Percentiles rank a stretch among this genome's conserved stretches.
Conservation (phyloP, 2,797 vertebrate genomes). For the Ataeniobius toweri region DNA sequence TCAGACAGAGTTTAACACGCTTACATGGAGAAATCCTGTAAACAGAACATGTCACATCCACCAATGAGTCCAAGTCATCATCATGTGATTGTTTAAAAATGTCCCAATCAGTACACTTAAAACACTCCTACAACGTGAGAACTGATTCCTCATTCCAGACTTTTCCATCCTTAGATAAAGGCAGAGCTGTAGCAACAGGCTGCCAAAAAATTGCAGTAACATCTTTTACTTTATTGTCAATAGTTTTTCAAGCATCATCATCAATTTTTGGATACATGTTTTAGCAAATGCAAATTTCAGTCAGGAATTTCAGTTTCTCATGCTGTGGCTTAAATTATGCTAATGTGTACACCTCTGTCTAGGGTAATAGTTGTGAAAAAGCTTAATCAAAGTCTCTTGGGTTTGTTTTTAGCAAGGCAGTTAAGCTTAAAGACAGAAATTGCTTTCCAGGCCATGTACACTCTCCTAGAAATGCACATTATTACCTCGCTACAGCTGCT, state of each 20-base stretch:
- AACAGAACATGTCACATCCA: too few species aligned
- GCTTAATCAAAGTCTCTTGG: constrained; percentile 25
- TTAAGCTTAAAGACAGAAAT: constrained; percentile 43
- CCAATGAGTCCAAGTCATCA: too few species aligned
- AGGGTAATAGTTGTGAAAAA: constrained; percentile 36
- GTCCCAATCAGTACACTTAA: too few species aligned
- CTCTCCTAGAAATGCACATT: constrained; percentile 44
- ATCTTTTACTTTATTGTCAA: not conserved
- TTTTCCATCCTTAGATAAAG: too few species aligned
- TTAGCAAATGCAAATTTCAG: constrained; percentile 16
- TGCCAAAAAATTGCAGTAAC: not conserved
- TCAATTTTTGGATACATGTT: not conserved
- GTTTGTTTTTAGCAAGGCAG: constrained; percentile 26
- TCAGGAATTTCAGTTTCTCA: constrained; percentile 10
- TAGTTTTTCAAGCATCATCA: too few species aligned
- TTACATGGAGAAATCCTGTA: too few species aligned
- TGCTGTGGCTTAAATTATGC: constrained; percentile 8
- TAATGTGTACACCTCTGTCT: constrained; percentile 25
- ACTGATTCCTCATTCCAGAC: too few species aligned
- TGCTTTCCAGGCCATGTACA: constrained; percentile 19
- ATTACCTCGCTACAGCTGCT: constrained; percentile 50
- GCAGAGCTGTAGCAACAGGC: too few species aligned
- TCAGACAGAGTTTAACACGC: too few species aligned
- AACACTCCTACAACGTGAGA: too few species aligned
- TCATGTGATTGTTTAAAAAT: too few species aligned